phyloP scores from a whole-genome alignment of 1,140 invertebrate species.

The Pseudachorutes palmiensis region DNA sequence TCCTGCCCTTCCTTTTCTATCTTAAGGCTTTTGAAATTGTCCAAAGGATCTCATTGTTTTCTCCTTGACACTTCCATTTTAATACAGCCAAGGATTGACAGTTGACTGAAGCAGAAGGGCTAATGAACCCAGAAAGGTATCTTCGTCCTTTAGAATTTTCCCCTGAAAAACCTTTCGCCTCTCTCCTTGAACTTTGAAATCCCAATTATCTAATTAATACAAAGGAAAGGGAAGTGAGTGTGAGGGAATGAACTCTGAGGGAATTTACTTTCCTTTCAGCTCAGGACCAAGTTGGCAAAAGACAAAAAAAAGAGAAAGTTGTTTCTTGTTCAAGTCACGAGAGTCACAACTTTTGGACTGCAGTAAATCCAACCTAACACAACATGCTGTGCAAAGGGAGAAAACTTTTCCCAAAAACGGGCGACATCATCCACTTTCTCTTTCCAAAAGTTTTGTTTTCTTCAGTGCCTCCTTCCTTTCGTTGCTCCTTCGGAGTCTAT shows the following conservation, averaged over 20 bases:
- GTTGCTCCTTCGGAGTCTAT: not conserved
- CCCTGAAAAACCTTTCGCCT: not conserved
- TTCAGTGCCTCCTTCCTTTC: not conserved
- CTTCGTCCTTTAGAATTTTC: too few relatives aligned
- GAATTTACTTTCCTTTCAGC: not conserved
- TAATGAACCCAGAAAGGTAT: too few relatives aligned
- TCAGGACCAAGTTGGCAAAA: not conserved
- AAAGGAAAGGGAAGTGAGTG: not conserved
- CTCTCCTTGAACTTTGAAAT: not conserved
- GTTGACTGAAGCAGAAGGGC: too few relatives aligned
- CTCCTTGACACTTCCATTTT: too few relatives aligned
- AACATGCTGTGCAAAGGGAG: not conserved
- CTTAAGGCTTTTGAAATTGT: not conserved
- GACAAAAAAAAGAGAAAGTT: not conserved
- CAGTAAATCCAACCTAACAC: not conserved
- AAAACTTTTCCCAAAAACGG: constrained; percentile 2
- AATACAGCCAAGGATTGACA: too few relatives aligned
- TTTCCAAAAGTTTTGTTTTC: constrained; percentile 7
- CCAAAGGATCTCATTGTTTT: too few relatives aligned
- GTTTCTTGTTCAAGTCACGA: not conserved
- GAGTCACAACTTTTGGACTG: not conserved
- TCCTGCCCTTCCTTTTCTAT: not conserved
- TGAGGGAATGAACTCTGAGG: not conserved
- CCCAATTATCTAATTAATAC: not conserved
- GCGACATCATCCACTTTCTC: not conserved